Conservation (phyloP, 2,113 vertebrate species). For the Nothoprocta perdicaria region DNA sequence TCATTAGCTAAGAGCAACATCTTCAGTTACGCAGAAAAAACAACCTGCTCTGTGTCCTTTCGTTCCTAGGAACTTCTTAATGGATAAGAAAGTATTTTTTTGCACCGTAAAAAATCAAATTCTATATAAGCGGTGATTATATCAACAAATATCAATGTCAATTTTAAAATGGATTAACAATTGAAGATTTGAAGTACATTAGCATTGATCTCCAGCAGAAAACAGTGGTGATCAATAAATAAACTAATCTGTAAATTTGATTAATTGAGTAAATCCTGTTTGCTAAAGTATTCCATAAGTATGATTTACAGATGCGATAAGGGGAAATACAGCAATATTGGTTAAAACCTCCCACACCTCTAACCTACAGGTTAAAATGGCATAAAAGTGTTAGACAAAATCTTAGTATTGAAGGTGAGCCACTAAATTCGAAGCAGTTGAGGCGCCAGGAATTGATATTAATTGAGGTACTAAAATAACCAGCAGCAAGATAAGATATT, state of each 20-base stretch:
- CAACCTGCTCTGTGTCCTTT: neutral
- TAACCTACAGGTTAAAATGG: slow-evolving; percentile 44
- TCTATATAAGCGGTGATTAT: slow-evolving; percentile 69
- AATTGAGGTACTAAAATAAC: slow-evolving; percentile 8
- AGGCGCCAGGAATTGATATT: slow-evolving; percentile 9
- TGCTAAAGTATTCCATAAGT: slow-evolving; percentile 78
- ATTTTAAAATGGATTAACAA: slow-evolving; percentile 88
- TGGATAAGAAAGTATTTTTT: slow-evolving; percentile 44
- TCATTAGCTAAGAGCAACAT: neutral
- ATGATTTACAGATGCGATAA: slow-evolving; percentile 78
- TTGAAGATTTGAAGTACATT: slow-evolving; percentile 85
- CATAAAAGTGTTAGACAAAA: neutral
- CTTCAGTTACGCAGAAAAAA: neutral
- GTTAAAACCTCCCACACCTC: neutral
- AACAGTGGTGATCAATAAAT: slow-evolving; percentile 89
- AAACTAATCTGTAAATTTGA: slow-evolving; percentile 91
- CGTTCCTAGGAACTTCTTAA: slow-evolving; percentile 1
- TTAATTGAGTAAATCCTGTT: slow-evolving; percentile 91
- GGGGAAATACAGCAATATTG: neutral
- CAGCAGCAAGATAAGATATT: neutral
- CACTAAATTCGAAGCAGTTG: neutral
- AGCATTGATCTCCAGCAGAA: slow-evolving; percentile 86
- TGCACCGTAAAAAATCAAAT: slow-evolving; percentile 45
- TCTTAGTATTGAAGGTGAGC: neutral
- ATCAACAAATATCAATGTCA: slow-evolving; percentile 74